Evolutionary conservation across 2,113 vertebrate species (phyloP), one percentile per base, ranked within the genome.

Genomic region (Machaerirhynchus nigripectus): DNA sequence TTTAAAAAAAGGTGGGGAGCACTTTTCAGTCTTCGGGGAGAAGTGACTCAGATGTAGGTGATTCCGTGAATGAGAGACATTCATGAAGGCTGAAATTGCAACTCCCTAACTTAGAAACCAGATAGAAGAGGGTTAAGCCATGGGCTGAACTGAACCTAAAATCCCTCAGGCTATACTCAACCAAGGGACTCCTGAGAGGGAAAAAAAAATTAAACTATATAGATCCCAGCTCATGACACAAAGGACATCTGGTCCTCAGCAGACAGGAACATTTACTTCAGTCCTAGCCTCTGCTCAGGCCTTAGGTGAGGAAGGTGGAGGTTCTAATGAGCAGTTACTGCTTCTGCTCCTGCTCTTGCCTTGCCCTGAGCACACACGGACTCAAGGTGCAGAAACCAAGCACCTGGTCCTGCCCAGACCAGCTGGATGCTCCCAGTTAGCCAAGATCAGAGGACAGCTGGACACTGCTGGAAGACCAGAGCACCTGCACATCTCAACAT

Each of bases 331-430:
- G 49, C 53, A 42, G 44, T 50, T 44, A 27, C 13, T 12, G 74
- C 46, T 82, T 33, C 59, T 60, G 1, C 37, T 60, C 42, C 31
- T 50, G 33, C 49, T 44, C n/a, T n/a, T 33, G 22, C 49, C 49
- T 33, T 31, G 65, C 59, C 46, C 31, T 52, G 39, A 63, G 70
- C 50, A 67, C 40, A 33, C 6, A 27, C 10, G 8, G 7, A 5
- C 61, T 57, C 42, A 13, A 15, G 5, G 0, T 2, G 10, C 33
- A 64, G 42, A n/a, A 63, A 55, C 12, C 27, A 49, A 59, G 28
- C 1, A 0, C 26, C 10, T 8, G 7, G 4, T 59, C 56, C 50
- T 33, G 35, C 31, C 33, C 1, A 0, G 18, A 30, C n/a, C n/a
- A 56, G 55, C 28, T 10, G 61, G 60, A 42, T 52, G 78, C 39